Evolutionary conservation across 1,140 invertebrate species (phyloP).

Genomic region (Popillia japonica): DNA sequence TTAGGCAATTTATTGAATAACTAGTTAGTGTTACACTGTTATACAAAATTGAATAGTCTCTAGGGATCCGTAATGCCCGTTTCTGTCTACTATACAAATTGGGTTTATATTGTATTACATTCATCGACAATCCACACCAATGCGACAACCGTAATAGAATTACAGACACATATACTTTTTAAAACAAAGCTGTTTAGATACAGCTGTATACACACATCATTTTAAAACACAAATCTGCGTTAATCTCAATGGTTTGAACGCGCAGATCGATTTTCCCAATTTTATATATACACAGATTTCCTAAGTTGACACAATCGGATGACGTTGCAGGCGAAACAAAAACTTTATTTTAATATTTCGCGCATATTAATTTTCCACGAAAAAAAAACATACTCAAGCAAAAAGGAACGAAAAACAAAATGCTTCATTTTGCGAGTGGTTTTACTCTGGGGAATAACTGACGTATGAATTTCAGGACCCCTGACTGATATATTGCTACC

Average conservation of each 20-base stretch:
- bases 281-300: no score
- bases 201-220: background rate
- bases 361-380: background rate
- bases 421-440: slow-evolving; percentile 8
- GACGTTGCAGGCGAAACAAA: background rate
- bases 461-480: background rate
- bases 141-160: no score
- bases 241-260: background rate
- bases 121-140: no score
- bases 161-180: no score
- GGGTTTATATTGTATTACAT: no score
- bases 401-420: background rate
- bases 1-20: no score
- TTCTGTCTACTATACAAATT: no score
- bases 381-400: slow-evolving; percentile 3
- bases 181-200: background rate
- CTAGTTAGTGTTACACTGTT: no score
- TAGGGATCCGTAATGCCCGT: no score
- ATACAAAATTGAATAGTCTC: no score
- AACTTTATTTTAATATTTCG: background rate
- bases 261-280: no score
- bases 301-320: no score
- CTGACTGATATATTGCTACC: slow-evolving; percentile 4
- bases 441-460: background rate
- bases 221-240: background rate